These are phyloP conservation scores for Helicoverpa zea DNA, from an alignment of 1,140 invertebrate species.

Conservation along the genomic window DNA sequence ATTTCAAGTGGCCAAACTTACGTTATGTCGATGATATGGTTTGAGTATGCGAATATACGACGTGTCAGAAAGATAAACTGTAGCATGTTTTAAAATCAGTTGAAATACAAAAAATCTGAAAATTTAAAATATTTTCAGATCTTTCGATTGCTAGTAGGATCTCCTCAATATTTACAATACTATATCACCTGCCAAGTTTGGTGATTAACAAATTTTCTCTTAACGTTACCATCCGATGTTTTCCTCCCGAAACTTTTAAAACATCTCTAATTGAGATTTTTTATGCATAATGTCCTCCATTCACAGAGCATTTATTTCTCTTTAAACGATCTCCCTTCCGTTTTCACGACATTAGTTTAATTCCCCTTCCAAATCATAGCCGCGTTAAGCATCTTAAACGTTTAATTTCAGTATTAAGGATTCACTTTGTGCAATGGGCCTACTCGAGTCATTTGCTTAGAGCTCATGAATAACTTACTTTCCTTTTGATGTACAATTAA, in stretches of 20 bases:
- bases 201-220: too few species aligned
- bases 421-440: constrained; percentile 47
- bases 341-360: constrained; percentile 35
- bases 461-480: constrained; percentile 40
- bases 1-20: constrained; percentile 17
- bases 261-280: constrained; percentile 1
- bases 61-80: neutral
- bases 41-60: constrained; percentile 14
- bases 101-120: too few species aligned
- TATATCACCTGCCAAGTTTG: too few species aligned
- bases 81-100: neutral
- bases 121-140: too few species aligned
- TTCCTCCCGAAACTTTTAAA: neutral
- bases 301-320: constrained; percentile 13
- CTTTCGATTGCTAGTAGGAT: too few species aligned
- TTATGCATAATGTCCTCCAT: constrained; percentile 11
- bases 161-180: too few species aligned
- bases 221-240: too few species aligned
- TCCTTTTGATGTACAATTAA: constrained; percentile 48
- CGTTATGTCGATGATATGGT: constrained; percentile 12
- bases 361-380: constrained; percentile 20
- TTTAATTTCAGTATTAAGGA: constrained; percentile 39
- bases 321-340: constrained; percentile 9
- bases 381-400: constrained; percentile 38
- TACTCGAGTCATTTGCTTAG: constrained; percentile 20